These are phyloP conservation scores for Diabrotica virgifera DNA, from an alignment of 1,140 invertebrate genomes.

Conservation along the genomic window DNA sequence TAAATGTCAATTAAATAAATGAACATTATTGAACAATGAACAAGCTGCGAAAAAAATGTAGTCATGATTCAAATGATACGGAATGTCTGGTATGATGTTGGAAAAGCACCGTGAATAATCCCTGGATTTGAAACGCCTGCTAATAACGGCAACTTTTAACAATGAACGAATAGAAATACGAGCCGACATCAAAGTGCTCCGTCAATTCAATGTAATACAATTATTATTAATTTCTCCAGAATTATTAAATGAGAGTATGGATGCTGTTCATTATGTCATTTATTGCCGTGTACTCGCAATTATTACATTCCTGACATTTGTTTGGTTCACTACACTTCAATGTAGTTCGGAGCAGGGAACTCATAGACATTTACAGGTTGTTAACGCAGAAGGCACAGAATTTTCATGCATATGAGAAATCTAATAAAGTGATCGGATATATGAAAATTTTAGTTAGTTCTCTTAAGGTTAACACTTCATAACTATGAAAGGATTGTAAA, in stretches of 20 bases:
- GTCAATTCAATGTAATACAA: conserved; percentile 40
- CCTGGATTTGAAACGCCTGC: conserved; percentile 25
- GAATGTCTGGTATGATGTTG: conserved; percentile 21
- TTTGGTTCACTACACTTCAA: conserved; percentile 28
- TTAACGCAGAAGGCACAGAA: neutral
- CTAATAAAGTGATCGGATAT: neutral
- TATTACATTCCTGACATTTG: conserved; percentile 31
- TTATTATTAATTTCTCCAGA: conserved; percentile 42
- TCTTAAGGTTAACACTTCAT: no score
- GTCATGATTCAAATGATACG: conserved; percentile 10
- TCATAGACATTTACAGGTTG: neutral
- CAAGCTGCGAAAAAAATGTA: conserved; percentile 1
- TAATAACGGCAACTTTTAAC: conserved; percentile 35
- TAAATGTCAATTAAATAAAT: neutral
- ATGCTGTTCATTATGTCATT: conserved; percentile 32
- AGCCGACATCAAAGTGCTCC: conserved; percentile 37
- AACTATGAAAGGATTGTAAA: no score
- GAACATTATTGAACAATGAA: neutral
- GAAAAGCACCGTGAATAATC: conserved; percentile 4
- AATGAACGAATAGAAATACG: conserved; percentile 32
- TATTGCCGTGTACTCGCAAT: conserved; percentile 31
- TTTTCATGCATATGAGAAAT: neutral
- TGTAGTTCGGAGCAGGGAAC: conserved; percentile 4
- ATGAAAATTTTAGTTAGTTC: neutral
- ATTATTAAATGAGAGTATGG: conserved; percentile 40